A percentile compares a stretch with the other conserved stretches of the same genome.
Conservation (phyloP, 1,140 invertebrate species). For the Drosophila lacteicornis region DNA sequence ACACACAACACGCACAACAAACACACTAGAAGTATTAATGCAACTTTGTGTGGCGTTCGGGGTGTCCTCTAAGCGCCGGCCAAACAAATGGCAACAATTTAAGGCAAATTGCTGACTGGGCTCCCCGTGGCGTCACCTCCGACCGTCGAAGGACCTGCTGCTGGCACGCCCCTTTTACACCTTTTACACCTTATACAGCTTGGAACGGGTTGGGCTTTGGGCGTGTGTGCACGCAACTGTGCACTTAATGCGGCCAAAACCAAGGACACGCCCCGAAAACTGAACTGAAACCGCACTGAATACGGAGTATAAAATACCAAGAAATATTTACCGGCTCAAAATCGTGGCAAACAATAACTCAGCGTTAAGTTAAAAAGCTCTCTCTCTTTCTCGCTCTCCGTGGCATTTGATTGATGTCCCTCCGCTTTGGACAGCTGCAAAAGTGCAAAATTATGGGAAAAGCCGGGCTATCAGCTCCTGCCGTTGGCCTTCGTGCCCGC, state of each 20-base stretch:
- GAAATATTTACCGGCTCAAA: slow-evolving; percentile 19
- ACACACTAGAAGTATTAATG: slow-evolving; percentile 56
- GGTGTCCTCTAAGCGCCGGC: slow-evolving; percentile 50
- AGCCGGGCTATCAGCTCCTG: slow-evolving; percentile 54
- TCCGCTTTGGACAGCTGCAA: slow-evolving; percentile 62
- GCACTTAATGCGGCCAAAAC: slow-evolving; percentile 62
- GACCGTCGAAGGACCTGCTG: slow-evolving; percentile 10
- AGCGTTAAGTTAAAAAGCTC: slow-evolving; percentile 63
- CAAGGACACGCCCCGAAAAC: slow-evolving; percentile 61
- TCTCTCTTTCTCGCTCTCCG: slow-evolving; percentile 27
- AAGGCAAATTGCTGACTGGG: slow-evolving; percentile 73
- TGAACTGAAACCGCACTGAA: slow-evolving; percentile 13
- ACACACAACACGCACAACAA: slow-evolving; percentile 30
- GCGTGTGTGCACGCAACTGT: slow-evolving; percentile 76
- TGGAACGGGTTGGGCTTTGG: slow-evolving; percentile 46
- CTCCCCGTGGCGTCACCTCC: slow-evolving; percentile 64
- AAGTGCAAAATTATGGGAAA: slow-evolving; percentile 59
- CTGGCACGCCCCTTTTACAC: slow-evolving; percentile 45
- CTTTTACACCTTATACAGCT: slow-evolving; percentile 68
- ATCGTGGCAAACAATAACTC: slow-evolving; percentile 49
- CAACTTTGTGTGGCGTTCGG: slow-evolving; percentile 37
- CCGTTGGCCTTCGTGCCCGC: slow-evolving; percentile 52
- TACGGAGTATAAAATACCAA: slow-evolving; percentile 25
- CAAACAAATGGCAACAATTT: slow-evolving; percentile 80
- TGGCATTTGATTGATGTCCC: slow-evolving; percentile 76